Conservation (phyloP, 1,140 invertebrate genomes). For the Leguminivora glycinivorella region DNA sequence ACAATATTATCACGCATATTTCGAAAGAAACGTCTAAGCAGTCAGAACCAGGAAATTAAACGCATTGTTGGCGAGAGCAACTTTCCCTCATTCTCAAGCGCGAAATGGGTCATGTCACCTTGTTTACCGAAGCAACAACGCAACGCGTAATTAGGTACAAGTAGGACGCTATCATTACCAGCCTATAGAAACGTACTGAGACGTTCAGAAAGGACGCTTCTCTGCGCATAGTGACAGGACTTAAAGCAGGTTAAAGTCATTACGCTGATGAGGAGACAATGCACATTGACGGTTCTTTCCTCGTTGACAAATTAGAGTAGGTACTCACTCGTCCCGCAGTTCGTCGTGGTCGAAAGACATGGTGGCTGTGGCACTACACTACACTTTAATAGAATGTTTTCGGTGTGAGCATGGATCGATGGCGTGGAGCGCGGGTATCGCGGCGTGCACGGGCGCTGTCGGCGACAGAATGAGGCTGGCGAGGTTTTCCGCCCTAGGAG, state of each 20-base stretch:
- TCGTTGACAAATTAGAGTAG: background rate
- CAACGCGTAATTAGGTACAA: background rate
- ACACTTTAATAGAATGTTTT: constrained; percentile 37
- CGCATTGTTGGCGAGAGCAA: background rate
- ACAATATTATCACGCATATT: too few species aligned
- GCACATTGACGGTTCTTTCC: background rate
- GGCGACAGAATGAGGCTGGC: constrained; percentile 38
- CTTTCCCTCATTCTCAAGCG: background rate
- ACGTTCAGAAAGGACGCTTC: background rate
- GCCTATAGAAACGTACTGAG: background rate
- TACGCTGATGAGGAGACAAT: constrained; percentile 2
- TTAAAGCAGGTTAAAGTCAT: constrained; percentile 2
- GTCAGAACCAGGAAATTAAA: background rate
- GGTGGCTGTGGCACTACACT: constrained; percentile 48
- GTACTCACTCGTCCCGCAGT: constrained; percentile 73
- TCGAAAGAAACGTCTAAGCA: too few species aligned
- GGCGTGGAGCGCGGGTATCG: constrained; percentile 45
- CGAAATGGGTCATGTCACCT: constrained; percentile 48
- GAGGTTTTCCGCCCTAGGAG: constrained; percentile 49
- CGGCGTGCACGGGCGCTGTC: constrained; percentile 52
- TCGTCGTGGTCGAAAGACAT: constrained; percentile 77
- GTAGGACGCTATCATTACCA: background rate
- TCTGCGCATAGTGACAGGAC: constrained; percentile 1
- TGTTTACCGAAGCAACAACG: constrained; percentile 46
- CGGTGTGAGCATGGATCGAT: constrained; percentile 65